Conservation (phyloP, 2,797 vertebrate species). For the Taeniopygia guttata region DNA sequence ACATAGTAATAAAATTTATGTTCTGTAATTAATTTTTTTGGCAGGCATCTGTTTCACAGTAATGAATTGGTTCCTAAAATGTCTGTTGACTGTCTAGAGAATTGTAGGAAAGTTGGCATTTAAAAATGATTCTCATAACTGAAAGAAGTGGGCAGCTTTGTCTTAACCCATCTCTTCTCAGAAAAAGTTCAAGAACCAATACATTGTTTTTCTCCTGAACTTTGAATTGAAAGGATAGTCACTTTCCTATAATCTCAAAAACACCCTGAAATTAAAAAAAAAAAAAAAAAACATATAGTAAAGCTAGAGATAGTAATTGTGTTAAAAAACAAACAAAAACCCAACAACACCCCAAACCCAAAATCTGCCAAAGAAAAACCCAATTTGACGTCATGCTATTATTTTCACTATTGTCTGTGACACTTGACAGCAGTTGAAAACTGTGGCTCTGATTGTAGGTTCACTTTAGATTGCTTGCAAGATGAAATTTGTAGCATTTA, state of each 20-base stretch:
- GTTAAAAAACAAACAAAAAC: neutral
- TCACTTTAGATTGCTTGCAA: conserved; percentile 48
- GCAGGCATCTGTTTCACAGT: conserved; percentile 52
- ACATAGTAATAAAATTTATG: conserved; percentile 50
- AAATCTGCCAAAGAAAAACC: neutral
- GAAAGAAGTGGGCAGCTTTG: conserved; percentile 26
- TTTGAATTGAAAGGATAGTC: neutral
- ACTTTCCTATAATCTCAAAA: neutral
- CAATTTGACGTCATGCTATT: fast-evolving
- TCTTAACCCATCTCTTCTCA: neutral
- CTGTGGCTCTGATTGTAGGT: neutral
- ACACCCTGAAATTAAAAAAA: neutral
- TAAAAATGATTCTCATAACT: neutral
- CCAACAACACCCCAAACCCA: neutral
- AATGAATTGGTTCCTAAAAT: conserved; percentile 56
- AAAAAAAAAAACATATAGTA: neutral
- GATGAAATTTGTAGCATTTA: conserved; percentile 42
- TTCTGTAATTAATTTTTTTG: conserved; percentile 63
- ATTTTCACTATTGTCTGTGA: neutral
- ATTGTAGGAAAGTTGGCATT: conserved; percentile 49
- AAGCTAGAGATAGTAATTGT: neutral
- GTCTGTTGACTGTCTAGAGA: conserved; percentile 50
- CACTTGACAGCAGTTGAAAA: neutral
- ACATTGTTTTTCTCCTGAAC: neutral
- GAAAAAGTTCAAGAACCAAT: neutral